Percentiles rank a stretch among this genome's conserved stretches.
Evolutionary conservation across 2,797 vertebrate species (phyloP).

Genomic region (Pangasius mekongensis): DNA sequence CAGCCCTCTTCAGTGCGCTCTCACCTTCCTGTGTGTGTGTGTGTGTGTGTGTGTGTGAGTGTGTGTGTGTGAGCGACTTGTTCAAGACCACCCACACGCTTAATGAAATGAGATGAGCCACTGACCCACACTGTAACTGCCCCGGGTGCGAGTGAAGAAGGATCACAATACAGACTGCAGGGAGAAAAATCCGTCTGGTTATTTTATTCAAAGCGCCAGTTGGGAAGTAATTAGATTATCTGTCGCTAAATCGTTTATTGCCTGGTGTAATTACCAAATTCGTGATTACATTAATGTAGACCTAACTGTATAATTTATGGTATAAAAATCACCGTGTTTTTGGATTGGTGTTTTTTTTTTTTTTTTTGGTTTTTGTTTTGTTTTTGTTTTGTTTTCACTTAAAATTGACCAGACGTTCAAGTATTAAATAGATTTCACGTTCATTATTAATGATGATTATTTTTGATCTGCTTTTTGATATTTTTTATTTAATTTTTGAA

Average conservation of each 20-base stretch:
- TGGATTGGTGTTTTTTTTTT: neutral
- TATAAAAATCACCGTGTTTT: neutral
- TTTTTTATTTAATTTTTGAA: too few species aligned
- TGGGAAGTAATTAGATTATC: neutral
- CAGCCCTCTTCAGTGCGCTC: slow-evolving; percentile 48
- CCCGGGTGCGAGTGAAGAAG: slow-evolving; percentile 31
- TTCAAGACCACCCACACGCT: slow-evolving; percentile 58
- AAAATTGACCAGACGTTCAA: neutral
- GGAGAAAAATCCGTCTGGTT: slow-evolving; percentile 18
- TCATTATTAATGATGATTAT: neutral
- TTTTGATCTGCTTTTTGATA: neutral
- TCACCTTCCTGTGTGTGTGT: slow-evolving; percentile 52
- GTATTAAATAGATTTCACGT: neutral
- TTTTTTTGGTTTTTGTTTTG: neutral
- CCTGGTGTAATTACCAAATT: neutral
- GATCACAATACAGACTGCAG: slow-evolving; percentile 43
- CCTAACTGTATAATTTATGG: neutral
- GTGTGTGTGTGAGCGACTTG: slow-evolving; percentile 34
- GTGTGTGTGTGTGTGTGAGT: slow-evolving; percentile 17
- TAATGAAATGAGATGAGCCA: slow-evolving; percentile 56
- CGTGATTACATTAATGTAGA: neutral
- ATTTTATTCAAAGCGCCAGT: slow-evolving; percentile 5
- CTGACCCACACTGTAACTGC: slow-evolving; percentile 55
- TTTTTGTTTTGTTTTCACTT: neutral
- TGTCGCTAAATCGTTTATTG: neutral